Conservation (phyloP, 1,140 invertebrate genomes). For the Goniozus legneri region DNA sequence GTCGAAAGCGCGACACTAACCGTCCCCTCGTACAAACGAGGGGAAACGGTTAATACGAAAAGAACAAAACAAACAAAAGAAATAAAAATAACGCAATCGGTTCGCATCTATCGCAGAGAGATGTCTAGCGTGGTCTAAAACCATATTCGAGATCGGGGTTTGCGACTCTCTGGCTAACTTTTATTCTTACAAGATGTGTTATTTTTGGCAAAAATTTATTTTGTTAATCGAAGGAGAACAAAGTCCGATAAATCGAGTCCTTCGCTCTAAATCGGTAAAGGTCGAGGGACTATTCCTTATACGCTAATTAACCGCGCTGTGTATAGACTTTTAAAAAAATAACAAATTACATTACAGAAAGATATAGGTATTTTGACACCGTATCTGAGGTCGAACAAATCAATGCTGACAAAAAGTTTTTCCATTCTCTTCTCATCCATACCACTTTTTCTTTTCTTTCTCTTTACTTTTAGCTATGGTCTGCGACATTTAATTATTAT, state of each 20-base stretch:
- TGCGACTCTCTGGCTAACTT: too few species aligned
- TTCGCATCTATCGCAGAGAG: too few species aligned
- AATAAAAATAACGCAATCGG: slow-evolving; percentile 6
- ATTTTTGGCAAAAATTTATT: too few species aligned
- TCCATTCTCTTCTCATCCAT: slow-evolving; percentile 3
- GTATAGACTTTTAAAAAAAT: slow-evolving; percentile 56
- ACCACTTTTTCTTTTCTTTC: slow-evolving; percentile 8
- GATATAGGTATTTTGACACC: slow-evolving; percentile 28
- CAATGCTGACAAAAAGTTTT: slow-evolving; percentile 33
- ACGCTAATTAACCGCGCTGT: slow-evolving; percentile 38
- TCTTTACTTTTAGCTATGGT: slow-evolving; percentile 33
- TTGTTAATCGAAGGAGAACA: too few species aligned
- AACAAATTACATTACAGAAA: slow-evolving; percentile 53
- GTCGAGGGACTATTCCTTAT: slow-evolving; percentile 32
- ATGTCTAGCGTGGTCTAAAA: too few species aligned
- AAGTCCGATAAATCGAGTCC: too few species aligned
- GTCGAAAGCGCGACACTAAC: slow-evolving; percentile 1
- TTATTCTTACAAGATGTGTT: too few species aligned
- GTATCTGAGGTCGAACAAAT: slow-evolving; percentile 29
- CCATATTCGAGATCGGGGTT: too few species aligned
- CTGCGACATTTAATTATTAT: too few species aligned
- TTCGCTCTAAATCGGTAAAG: too few species aligned
- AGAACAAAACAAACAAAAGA: slow-evolving; percentile 1
- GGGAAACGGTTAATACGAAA: slow-evolving; percentile 7
- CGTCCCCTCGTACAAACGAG: too few species aligned